Evolutionary conservation across 2,888 invertebrate genomes (phyloP).

Genomic region (Siphlonurus alternatus): DNA sequence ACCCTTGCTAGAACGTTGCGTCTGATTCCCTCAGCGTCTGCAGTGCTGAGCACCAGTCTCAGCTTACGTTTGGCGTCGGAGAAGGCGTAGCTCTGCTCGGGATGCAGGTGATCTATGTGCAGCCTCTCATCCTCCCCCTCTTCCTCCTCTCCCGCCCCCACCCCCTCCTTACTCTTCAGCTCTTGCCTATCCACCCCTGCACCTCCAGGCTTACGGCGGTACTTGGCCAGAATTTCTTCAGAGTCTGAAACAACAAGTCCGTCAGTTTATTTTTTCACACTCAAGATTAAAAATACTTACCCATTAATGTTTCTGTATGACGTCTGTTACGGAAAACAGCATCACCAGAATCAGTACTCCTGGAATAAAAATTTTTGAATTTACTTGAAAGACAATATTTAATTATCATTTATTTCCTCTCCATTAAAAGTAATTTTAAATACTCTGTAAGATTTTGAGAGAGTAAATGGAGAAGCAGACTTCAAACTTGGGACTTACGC

Average conservation of each 20-base stretch:
- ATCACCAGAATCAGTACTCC: neutral
- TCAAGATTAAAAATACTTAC: neutral
- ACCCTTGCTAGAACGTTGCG: constrained; percentile 8
- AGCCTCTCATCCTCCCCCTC: constrained; percentile 29
- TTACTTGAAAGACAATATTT: neutral
- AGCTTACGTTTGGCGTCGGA: constrained; percentile 71
- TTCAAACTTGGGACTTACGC: neutral
- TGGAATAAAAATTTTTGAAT: neutral
- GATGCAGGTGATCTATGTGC: constrained; percentile 28
- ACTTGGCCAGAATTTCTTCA: constrained; percentile 91
- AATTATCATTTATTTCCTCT: neutral
- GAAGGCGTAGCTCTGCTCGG: constrained; percentile 33
- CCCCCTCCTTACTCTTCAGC: constrained; percentile 20
- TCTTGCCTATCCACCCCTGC: neutral
- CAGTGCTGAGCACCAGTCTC: constrained; percentile 75
- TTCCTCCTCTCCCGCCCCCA: constrained; percentile 28
- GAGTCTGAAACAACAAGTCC: constrained; percentile 34
- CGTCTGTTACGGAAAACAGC: neutral
- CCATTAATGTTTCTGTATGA: neutral
- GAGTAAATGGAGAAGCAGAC: too few species aligned
- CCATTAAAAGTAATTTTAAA: too few species aligned
- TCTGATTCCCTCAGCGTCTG: constrained; percentile 34
- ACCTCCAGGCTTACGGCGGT: constrained; percentile 48
- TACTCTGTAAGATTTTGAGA: too few species aligned
- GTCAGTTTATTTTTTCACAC: neutral